Conservation (phyloP, 1,140 invertebrate genomes). For the Limonius californicus region DNA sequence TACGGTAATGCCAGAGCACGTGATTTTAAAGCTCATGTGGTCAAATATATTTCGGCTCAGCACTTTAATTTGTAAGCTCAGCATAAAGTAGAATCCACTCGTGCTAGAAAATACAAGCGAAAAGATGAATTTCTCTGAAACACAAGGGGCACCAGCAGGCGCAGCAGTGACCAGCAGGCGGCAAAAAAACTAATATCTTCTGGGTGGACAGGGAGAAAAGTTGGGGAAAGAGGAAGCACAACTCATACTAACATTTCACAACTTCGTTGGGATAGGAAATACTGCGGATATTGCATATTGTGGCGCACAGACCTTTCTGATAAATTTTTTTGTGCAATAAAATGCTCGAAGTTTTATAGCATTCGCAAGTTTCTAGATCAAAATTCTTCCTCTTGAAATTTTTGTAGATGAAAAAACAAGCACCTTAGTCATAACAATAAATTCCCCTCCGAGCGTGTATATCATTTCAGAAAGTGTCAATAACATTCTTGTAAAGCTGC, state of each 20-base stretch:
- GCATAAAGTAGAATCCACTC: neutral
- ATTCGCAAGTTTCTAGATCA: neutral
- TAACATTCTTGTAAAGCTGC: neutral
- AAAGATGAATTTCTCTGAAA: constrained; percentile 39
- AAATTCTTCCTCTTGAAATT: neutral
- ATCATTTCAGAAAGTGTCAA: constrained; percentile 9
- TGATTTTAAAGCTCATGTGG: neutral
- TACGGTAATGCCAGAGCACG: too few relatives aligned
- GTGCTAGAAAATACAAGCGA: constrained; percentile 35
- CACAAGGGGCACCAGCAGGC: constrained; percentile 37
- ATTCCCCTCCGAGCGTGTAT: neutral
- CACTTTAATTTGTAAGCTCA: constrained; percentile 7
- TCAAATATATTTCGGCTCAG: neutral
- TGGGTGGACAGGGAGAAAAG: constrained; percentile 30
- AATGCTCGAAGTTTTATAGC: too few relatives aligned
- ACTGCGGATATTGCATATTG: constrained; percentile 32
- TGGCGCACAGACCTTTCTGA: neutral
- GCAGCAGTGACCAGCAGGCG: constrained; percentile 28
- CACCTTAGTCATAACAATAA: constrained; percentile 2
- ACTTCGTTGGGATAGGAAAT: constrained; percentile 38
- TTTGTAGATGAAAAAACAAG: neutral
- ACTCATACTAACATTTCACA: constrained; percentile 42
- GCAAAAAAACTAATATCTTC: constrained; percentile 39
- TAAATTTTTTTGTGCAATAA: neutral
- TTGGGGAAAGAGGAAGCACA: constrained; percentile 35